Conservation (phyloP, 2,113 vertebrate genomes). For the Ictidomys tridecemlineatus region DNA sequence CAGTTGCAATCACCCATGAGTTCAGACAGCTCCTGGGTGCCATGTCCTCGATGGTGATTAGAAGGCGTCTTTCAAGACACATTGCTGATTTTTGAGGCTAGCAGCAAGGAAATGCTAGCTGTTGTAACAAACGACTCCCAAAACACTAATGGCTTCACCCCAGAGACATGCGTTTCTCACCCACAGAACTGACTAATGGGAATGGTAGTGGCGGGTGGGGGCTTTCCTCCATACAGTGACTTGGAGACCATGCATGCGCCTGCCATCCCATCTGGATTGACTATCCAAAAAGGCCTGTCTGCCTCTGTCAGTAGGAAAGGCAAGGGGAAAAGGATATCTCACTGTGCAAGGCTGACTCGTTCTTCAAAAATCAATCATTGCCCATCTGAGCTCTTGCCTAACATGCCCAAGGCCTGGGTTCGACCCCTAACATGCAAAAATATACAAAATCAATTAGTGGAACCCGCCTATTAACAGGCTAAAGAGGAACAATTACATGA, state of each 20-base stretch:
- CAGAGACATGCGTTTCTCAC: background rate
- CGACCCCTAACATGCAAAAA: background rate
- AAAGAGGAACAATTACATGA: background rate
- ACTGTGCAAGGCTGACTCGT: background rate
- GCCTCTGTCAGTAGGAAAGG: background rate
- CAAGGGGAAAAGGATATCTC: background rate
- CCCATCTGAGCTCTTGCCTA: no score
- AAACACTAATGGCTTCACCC: background rate
- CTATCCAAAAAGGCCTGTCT: fast-evolving
- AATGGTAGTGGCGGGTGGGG: background rate
- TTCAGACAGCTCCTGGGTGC: background rate
- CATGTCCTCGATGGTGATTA: background rate
- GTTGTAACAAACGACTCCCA: background rate
- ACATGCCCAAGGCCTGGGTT: background rate
- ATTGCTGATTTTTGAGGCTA: background rate
- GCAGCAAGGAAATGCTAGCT: background rate
- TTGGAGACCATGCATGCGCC: background rate
- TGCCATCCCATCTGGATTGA: background rate
- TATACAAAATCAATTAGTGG: background rate
- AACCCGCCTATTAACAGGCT: background rate
- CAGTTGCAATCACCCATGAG: background rate
- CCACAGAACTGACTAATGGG: background rate
- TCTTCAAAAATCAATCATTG: background rate
- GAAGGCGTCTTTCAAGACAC: background rate
- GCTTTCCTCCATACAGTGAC: background rate